phyloP scores from a whole-genome alignment of 2,797 vertebrate genomes.

The Chiloscyllium punctatum region DNA sequence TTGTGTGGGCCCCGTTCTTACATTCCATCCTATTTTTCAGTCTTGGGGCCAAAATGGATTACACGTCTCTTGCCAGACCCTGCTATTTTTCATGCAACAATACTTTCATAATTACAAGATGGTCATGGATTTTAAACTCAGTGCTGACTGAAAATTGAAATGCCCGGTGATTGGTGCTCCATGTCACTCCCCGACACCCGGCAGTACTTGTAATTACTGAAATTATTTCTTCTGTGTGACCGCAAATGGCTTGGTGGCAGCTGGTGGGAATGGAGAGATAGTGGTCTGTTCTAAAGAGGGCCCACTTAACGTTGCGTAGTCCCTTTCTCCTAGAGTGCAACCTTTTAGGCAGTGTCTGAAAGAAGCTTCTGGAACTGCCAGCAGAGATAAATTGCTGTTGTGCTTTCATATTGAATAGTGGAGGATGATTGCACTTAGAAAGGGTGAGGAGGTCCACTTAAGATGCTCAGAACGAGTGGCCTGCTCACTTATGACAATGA shows the following conservation, averaged over 20 bases:
- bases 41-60: neutral
- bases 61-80: neutral
- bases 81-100: neutral
- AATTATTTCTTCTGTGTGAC: neutral
- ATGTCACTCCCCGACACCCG: neutral
- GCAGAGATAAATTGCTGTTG: neutral
- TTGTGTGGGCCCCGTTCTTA: neutral
- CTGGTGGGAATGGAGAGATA: neutral
- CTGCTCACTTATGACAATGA: neutral
- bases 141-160: neutral
- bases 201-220: conserved; percentile 14
- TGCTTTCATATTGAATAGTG: neutral
- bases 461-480: no score
- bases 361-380: neutral
- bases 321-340: neutral
- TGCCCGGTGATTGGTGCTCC: neutral
- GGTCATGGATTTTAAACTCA: neutral
- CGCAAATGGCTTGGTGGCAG: neutral
- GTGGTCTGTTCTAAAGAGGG: neutral
- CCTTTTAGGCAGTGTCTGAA: neutral
- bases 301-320: neutral
- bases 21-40: neutral
- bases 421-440: neutral
- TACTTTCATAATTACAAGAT: conserved; percentile 7
- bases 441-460: neutral